Percentiles rank a stretch among this genome's conserved stretches.
Conservation (phyloP, 1,140 invertebrate genomes). For the Gonatopus flavifemur region DNA sequence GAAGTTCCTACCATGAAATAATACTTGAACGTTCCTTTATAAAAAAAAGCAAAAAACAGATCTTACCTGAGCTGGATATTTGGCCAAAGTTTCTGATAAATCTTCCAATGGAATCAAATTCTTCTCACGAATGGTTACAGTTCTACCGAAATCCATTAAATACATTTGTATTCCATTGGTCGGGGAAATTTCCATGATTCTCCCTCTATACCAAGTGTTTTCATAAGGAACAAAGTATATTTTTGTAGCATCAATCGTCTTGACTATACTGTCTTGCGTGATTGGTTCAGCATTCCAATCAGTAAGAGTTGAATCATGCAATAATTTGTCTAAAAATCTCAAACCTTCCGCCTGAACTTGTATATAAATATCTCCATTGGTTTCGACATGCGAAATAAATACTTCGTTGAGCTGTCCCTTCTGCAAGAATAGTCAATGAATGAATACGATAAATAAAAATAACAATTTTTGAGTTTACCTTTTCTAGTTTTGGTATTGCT, state of each 20-base stretch:
- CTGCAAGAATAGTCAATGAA: too few relatives aligned
- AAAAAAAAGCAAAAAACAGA: too few relatives aligned
- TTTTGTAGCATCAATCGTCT: constrained; percentile 21
- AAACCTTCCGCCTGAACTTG: constrained; percentile 50
- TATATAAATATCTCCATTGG: constrained; percentile 53
- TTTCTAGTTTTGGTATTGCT: constrained; percentile 10
- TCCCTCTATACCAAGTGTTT: constrained; percentile 43
- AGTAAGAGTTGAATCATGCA: constrained; percentile 34
- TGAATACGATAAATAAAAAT: too few relatives aligned
- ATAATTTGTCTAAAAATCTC: constrained; percentile 37
- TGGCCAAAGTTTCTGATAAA: constrained; percentile 40
- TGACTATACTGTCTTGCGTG: constrained; percentile 24
- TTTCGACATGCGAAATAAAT: constrained; percentile 50
- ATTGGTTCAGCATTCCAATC: constrained; percentile 26
- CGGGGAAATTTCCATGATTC: constrained; percentile 35
- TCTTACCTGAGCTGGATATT: constrained; percentile 48
- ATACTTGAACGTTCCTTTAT: too few relatives aligned
- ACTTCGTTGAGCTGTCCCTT: constrained; percentile 46
- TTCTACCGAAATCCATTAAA: constrained; percentile 56
- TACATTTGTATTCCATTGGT: constrained; percentile 38
- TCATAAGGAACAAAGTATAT: constrained; percentile 48
- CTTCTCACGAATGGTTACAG: constrained; percentile 30
- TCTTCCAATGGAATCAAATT: constrained; percentile 46
- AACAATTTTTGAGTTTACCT: too few relatives aligned
- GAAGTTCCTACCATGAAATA: too few relatives aligned